Conservation (phyloP, 2,113 vertebrate species). For the Notarius lentiginosus region DNA sequence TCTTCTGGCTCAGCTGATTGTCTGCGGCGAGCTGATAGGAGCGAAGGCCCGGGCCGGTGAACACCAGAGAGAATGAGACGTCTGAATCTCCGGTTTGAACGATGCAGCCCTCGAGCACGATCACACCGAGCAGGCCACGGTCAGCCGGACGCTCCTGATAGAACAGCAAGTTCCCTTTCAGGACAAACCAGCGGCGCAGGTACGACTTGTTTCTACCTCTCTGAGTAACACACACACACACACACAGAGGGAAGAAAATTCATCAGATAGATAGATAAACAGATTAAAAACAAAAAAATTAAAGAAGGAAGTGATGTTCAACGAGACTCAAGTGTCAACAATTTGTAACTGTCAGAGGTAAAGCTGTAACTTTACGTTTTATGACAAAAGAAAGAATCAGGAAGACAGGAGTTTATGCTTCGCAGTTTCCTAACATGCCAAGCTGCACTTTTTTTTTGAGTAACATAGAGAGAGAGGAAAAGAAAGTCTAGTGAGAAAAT, state of each 20-base stretch:
- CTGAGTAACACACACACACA: conserved; percentile 32
- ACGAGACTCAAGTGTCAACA: neutral
- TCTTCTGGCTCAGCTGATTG: conserved; percentile 63
- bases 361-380: neutral
- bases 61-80: conserved; percentile 69
- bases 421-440: too few species aligned
- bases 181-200: conserved; percentile 75
- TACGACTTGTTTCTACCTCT: conserved; percentile 69
- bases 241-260: neutral
- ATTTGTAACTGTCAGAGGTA: too few species aligned
- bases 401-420: neutral
- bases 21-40: conserved; percentile 74
- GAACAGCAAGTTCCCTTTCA: conserved; percentile 79
- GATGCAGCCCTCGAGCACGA: conserved; percentile 77
- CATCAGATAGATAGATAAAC: neutral
- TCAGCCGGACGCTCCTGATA: conserved; percentile 74
- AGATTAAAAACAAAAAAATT: neutral
- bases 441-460: neutral
- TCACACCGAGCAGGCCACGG: conserved; percentile 71
- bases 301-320: neutral
- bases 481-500: neutral
- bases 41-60: conserved; percentile 58
- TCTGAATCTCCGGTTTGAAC: conserved; percentile 65
- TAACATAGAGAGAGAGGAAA: neutral
- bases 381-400: neutral